Base-by-base conservation (phyloP, 2,113 vertebrate species). In the Taurulus bubalis region DNA sequence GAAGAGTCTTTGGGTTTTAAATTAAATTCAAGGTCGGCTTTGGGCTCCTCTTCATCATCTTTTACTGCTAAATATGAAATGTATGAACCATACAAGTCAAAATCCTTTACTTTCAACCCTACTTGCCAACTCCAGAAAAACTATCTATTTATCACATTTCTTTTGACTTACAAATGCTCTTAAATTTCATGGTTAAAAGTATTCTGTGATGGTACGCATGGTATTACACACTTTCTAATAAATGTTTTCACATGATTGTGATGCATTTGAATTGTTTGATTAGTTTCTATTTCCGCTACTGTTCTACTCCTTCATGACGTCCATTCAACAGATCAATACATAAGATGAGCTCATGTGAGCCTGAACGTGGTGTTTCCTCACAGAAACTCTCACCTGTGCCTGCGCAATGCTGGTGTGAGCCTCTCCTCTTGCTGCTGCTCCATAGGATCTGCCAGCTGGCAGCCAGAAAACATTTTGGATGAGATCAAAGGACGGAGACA, bases 371-470 rank as follows among this genome's bases (percentile, higher is more conserved):
- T 3, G 32, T 40, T 38, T 26, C 26, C 24, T 8, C 3, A 4
- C 10, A 20, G 26, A 18, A 4, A 8, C 22, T 67, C 88, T 75
- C 66, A 95, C 95, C 94, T 93, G 86, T 95, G 93, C 56, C 90
- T 64, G 74, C 91, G 88, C 77, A 83, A 79, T 82, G 93, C 91
- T 86, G 93, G 92, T 79, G 91, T 93, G 67, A 94, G 79, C 53
- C 58, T 85, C 83, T 94, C 93, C 60, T 93, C 92, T 53, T 42
- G 77, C 80, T 60, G 84, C 81, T 55, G 83, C 87, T 92, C 90
- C 78, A 14, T 56, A 68, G 51, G 75, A 47, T 62, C 77, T 55
- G 88, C 83, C 85, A 87, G 83, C 92, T 92, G 85, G 38, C 53
- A 67, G 59, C 83, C 24, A 66, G 30, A 58, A 5, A 70, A 65